A percentile compares a stretch with the other conserved stretches of the same genome.
phyloP scores from a whole-genome alignment of 2,888 invertebrate genomes.

The Cyrtodaria siliqua region DNA sequence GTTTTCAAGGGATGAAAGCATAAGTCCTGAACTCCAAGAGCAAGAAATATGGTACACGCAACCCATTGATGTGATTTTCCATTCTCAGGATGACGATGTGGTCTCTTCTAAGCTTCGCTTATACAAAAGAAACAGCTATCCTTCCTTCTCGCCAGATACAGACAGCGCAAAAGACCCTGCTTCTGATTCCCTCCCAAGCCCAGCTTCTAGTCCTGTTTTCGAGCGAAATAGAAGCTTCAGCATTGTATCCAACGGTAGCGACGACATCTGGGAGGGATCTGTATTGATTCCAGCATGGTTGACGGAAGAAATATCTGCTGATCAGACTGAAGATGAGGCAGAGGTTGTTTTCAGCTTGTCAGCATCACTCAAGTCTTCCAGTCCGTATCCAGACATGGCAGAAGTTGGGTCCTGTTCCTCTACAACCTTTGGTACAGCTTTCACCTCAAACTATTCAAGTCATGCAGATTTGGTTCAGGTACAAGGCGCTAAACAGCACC shows the following conservation, averaged over 20 bases:
- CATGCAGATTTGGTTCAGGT: background rate
- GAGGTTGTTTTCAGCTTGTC: constrained; percentile 7
- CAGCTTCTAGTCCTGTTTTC: constrained; percentile 48
- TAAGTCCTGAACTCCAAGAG: constrained; percentile 75
- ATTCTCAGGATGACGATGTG: constrained; percentile 53
- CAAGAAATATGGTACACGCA: constrained; percentile 80
- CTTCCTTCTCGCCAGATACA: constrained; percentile 51
- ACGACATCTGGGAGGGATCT: constrained; percentile 54
- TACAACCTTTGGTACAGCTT: background rate
- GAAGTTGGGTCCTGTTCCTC: background rate
- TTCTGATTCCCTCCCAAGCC: constrained; percentile 19
- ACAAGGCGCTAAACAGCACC: background rate
- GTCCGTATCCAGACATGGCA: constrained; percentile 34
- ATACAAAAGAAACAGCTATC: constrained; percentile 74
- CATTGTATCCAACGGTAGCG: constrained; percentile 30
- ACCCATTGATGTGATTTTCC: constrained; percentile 73
- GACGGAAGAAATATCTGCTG: constrained; percentile 51
- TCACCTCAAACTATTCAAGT: background rate
- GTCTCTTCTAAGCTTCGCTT: constrained; percentile 66
- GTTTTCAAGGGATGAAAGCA: constrained; percentile 44
- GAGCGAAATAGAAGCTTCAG: constrained; percentile 23
- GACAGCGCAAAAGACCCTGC: constrained; percentile 8
- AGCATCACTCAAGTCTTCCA: constrained; percentile 50
- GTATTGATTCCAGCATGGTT: constrained; percentile 61
- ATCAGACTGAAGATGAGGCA: background rate